These are phyloP conservation scores for Scatophagus argus DNA, from an alignment of 2,113 vertebrate species.

Conservation along the genomic window DNA sequence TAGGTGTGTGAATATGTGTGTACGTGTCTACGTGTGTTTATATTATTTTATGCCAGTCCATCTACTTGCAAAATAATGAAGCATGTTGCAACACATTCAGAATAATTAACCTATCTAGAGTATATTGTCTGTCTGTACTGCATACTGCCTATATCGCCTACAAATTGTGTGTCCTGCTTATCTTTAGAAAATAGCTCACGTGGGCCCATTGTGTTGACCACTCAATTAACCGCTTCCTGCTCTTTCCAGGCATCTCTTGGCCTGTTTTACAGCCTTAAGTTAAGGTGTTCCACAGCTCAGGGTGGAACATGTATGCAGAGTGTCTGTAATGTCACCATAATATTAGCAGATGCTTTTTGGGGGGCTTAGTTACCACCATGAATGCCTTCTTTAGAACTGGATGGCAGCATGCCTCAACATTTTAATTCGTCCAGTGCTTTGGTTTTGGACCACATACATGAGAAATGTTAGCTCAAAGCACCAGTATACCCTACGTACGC, in stretches of 20 bases:
- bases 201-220: conserved; percentile 32
- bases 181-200: conserved; percentile 11
- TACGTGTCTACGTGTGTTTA: conserved; percentile 18
- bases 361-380: too few species aligned
- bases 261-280: conserved; percentile 30
- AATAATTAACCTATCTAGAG: conserved; percentile 29
- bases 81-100: conserved; percentile 29
- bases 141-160: background rate
- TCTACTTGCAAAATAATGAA: conserved; percentile 32
- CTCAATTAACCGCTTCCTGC: conserved; percentile 50
- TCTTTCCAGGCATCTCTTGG: conserved; percentile 21
- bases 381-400: too few species aligned
- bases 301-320: conserved; percentile 18
- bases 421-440: too few species aligned
- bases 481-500: too few species aligned
- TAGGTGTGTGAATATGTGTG: conserved; percentile 47
- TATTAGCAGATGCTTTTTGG: conserved; percentile 10
- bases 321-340: conserved; percentile 25
- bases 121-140: background rate
- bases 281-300: conserved; percentile 28
- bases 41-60: conserved; percentile 22
- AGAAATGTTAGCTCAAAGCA: too few species aligned
- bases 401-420: too few species aligned
- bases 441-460: too few species aligned
- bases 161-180: conserved; percentile 1